Evolutionary conservation across 2,888 invertebrate species (phyloP).

Genomic region (Stratiomys singularior): DNA sequence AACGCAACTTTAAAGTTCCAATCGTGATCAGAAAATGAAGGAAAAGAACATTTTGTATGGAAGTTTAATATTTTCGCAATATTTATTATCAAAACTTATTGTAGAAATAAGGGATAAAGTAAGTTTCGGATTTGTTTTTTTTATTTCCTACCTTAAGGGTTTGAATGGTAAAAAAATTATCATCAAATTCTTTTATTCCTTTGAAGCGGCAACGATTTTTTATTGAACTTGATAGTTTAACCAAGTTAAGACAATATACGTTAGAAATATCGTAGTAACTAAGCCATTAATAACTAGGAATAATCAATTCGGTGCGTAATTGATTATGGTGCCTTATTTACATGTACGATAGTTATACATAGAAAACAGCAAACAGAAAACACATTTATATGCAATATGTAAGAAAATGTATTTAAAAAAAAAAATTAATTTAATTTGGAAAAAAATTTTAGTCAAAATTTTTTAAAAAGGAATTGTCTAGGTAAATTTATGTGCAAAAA

Average conservation of each 20-base stretch:
- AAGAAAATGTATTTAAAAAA: neutral
- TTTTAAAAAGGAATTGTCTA: neutral
- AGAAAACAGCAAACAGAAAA: neutral
- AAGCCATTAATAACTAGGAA: neutral
- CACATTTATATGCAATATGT: conserved; percentile 23
- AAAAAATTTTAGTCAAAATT: neutral
- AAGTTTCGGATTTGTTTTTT: no score
- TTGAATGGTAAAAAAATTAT: neutral
- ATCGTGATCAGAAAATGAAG: conserved; percentile 15
- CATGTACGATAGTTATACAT: conserved; percentile 24
- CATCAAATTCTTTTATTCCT: neutral
- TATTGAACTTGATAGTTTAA: no score
- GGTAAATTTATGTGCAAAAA: conserved; percentile 14
- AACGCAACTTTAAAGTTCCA: conserved; percentile 74
- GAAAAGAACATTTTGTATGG: neutral
- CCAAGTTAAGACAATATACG: no score
- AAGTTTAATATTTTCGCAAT: neutral
- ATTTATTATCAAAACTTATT: conserved; percentile 17
- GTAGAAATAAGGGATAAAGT: neutral
- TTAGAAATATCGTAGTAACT: no score
- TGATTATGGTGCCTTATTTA: conserved; percentile 45
- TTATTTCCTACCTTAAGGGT: neutral
- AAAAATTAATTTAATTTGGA: conserved; percentile 14
- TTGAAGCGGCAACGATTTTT: no score
- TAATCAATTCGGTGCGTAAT: conserved; percentile 33